Percentiles rank a stretch among this genome's conserved stretches.
Evolutionary conservation across 2,113 vertebrate species (phyloP).

Genomic region (Dermatemys mawii): DNA sequence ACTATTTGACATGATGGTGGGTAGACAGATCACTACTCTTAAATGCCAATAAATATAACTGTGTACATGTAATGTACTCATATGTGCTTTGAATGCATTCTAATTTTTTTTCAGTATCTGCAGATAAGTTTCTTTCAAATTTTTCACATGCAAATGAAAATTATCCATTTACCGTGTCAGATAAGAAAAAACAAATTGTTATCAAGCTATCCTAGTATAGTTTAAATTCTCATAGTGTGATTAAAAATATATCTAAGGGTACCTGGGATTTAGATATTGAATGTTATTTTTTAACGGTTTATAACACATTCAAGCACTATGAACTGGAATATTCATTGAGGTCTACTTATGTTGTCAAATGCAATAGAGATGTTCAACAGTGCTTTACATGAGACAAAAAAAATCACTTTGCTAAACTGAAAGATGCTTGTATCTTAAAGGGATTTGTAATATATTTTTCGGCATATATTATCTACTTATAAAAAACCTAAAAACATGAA

Average conservation of each 20-base stretch:
- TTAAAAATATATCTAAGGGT: neutral
- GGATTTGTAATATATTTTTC: neutral
- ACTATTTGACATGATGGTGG: fast-evolving
- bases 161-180: neutral
- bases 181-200: neutral
- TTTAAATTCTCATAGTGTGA: neutral
- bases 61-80: neutral
- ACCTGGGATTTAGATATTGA: neutral
- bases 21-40: neutral
- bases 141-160: neutral
- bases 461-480: neutral
- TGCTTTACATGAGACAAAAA: neutral
- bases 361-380: neutral
- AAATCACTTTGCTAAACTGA: neutral
- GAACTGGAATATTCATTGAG: neutral
- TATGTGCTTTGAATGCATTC: neutral
- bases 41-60: fast-evolving
- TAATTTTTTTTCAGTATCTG: neutral
- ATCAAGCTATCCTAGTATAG: neutral
- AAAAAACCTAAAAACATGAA: neutral
- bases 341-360: neutral
- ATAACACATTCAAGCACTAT: neutral
- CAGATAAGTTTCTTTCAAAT: neutral
- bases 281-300: neutral
- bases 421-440: neutral